Conservation (phyloP, 2,888 invertebrate species). For the Drosophila mettleri region DNA sequence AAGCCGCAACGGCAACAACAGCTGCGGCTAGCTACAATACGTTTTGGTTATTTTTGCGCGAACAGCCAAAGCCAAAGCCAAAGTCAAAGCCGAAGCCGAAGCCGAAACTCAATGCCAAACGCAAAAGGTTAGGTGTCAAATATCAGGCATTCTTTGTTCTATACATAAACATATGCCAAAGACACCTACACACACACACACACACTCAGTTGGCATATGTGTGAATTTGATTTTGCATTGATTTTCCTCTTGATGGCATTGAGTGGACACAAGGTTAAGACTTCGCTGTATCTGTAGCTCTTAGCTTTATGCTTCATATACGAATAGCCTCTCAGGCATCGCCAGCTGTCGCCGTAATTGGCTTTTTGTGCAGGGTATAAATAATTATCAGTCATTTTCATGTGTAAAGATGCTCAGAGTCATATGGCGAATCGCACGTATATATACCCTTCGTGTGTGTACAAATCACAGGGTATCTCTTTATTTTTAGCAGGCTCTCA, state of each 20-base stretch:
- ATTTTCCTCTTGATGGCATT: conserved; percentile 47
- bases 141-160: conserved; percentile 31
- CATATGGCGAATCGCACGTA: no score
- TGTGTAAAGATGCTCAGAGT: no score
- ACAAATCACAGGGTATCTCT: no score
- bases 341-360: background rate
- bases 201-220: conserved; percentile 12
- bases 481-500: no score
- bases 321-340: background rate
- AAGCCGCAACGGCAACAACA: conserved; percentile 1
- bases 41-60: conserved; percentile 32
- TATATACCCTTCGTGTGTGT: no score
- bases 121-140: conserved; percentile 65
- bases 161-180: conserved; percentile 11
- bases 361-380: background rate
- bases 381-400: no score
- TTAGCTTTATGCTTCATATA: background rate
- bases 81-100: conserved; percentile 56
- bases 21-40: conserved; percentile 1
- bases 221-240: conserved; percentile 57
- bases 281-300: background rate
- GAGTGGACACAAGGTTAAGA: conserved; percentile 39
- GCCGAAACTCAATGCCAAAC: conserved; percentile 56
- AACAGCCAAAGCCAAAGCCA: conserved; percentile 26
- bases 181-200: conserved; percentile 4